Percentiles rank a stretch among this genome's conserved stretches.
phyloP scores from a whole-genome alignment of 2,113 vertebrate species.

The Pseudonaja textilis region DNA sequence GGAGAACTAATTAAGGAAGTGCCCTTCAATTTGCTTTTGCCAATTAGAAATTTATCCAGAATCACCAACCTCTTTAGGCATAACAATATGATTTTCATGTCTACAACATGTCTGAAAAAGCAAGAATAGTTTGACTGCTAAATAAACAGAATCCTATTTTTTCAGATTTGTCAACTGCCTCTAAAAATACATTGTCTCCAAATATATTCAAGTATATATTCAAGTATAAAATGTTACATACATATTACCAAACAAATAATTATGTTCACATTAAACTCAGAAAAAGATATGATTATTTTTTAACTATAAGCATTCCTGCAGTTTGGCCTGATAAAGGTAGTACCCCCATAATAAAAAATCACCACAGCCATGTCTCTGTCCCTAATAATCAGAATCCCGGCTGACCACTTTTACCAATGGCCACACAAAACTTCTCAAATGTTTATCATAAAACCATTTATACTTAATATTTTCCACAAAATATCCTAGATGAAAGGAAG shows the following conservation, averaged over 20 bases:
- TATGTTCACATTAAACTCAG: neutral
- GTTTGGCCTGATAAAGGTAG: neutral
- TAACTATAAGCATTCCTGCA: neutral
- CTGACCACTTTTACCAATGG: neutral
- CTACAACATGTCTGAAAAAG: neutral
- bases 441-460: neutral
- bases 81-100: neutral
- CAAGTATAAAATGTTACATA: neutral
- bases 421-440: neutral
- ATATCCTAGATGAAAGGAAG: neutral
- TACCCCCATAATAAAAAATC: neutral
- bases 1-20: neutral
- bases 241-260: neutral
- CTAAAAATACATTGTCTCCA: neutral
- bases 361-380: neutral
- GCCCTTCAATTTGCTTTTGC: neutral
- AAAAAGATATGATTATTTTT: neutral
- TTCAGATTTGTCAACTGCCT: neutral
- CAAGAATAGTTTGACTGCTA: neutral
- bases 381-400: neutral
- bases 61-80: neutral
- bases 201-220: neutral
- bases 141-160: neutral
- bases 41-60: neutral
- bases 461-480: neutral